Evolutionary conservation across 2,797 vertebrate species (phyloP).

Genomic region (Malacoctenus gilli): DNA sequence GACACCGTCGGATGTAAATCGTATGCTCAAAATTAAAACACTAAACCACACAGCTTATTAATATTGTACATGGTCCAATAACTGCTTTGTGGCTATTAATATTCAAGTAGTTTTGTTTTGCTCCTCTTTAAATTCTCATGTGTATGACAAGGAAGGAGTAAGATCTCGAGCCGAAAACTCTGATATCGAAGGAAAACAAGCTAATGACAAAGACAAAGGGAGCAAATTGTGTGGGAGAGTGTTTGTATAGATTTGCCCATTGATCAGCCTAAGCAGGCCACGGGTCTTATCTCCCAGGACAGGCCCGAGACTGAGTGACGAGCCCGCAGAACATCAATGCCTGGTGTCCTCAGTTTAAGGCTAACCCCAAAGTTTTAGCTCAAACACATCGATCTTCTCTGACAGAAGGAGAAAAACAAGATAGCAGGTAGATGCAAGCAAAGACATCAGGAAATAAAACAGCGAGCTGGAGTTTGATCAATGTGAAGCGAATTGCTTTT

Average conservation of each 20-base stretch:
- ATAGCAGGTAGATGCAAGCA: constrained; percentile 34
- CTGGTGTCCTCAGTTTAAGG: constrained; percentile 49
- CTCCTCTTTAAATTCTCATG: constrained; percentile 37
- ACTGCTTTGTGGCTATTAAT: constrained; percentile 29
- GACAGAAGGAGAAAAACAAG: constrained; percentile 40
- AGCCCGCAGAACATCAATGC: constrained; percentile 62
- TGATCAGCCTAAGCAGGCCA: constrained; percentile 66
- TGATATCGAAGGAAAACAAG: constrained; percentile 43
- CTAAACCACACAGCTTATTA: constrained; percentile 6
- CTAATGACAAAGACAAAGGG: constrained; percentile 67
- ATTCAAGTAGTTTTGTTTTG: constrained; percentile 18
- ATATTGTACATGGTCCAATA: constrained; percentile 26
- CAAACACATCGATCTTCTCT: constrained; percentile 52
- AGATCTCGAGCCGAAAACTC: constrained; percentile 21
- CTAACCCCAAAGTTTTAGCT: constrained; percentile 47
- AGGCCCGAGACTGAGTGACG: constrained; percentile 64
- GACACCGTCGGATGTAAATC: background rate
- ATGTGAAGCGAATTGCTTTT: constrained; percentile 1
- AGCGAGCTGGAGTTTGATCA: background rate
- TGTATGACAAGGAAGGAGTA: constrained; percentile 37
- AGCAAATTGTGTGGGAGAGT: constrained; percentile 35
- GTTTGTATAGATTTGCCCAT: constrained; percentile 62
- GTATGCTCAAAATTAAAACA: constrained; percentile 11
- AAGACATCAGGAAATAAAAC: constrained; percentile 36
- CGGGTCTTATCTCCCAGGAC: constrained; percentile 66